Evolutionary conservation across 2,797 vertebrate species (phyloP).

Genomic region (Myotis findleyi): DNA sequence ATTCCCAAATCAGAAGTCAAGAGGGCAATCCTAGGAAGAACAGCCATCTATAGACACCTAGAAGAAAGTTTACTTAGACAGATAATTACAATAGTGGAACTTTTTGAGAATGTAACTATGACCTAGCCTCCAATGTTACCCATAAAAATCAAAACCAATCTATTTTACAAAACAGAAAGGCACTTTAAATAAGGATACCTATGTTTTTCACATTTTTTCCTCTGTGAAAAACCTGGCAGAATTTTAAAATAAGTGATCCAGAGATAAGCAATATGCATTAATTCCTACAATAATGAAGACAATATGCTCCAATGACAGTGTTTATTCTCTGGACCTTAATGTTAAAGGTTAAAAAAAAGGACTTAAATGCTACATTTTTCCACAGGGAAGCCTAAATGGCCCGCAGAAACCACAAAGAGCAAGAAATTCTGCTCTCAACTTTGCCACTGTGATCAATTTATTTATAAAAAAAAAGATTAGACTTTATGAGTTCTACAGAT

Average conservation of each 20-base stretch:
- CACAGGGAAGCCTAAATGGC: background rate
- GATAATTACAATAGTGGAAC: background rate
- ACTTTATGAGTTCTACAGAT: background rate
- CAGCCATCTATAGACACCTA: background rate
- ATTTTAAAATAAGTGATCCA: conserved; percentile 34
- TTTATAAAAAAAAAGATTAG: background rate
- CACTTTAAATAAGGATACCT: conserved; percentile 55
- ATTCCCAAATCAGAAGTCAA: conserved; percentile 74
- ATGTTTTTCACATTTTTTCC: conserved; percentile 34
- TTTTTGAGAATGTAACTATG: conserved; percentile 51
- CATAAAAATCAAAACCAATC: conserved; percentile 50
- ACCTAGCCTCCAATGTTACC: conserved; percentile 38
- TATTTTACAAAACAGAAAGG: conserved; percentile 65
- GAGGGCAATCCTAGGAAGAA: conserved; percentile 46
- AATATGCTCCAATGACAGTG: background rate
- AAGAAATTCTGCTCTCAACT: background rate
- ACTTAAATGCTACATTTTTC: background rate
- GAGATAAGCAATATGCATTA: background rate
- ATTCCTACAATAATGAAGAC: conserved; percentile 27
- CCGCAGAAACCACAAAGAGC: background rate
- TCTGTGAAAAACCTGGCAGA: background rate
- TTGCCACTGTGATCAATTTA: background rate
- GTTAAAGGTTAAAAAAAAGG: background rate
- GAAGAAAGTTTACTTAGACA: conserved; percentile 44
- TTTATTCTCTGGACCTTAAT: conserved; percentile 18